Evolutionary conservation across 2,113 vertebrate genomes (phyloP).

Genomic region (Poeciliopsis retropinna): DNA sequence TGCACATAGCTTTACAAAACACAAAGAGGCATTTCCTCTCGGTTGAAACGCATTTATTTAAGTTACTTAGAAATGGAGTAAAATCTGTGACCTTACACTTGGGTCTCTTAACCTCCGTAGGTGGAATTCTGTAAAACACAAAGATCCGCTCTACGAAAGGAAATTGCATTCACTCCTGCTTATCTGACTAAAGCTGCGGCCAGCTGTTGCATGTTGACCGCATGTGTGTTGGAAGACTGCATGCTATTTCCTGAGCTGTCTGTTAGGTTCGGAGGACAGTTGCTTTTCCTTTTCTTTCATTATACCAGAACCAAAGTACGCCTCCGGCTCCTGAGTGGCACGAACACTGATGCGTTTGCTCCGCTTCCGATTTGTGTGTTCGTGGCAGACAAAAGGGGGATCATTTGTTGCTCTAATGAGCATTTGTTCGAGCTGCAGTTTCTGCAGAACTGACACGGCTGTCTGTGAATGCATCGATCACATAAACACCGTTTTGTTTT

Average conservation of each 20-base stretch:
- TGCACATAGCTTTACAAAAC: neutral
- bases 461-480: constrained; percentile 4
- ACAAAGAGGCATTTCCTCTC: neutral
- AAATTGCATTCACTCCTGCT: constrained; percentile 56
- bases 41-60: no score
- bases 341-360: neutral
- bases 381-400: neutral
- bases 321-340: constrained; percentile 32
- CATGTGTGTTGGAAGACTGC: constrained; percentile 42
- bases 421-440: constrained; percentile 11
- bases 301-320: constrained; percentile 34
- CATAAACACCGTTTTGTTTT: constrained; percentile 12
- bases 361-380: constrained; percentile 2
- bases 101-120: neutral
- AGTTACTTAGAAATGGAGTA: neutral
- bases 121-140: constrained; percentile 19
- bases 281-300: constrained; percentile 37
- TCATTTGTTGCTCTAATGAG: constrained; percentile 7
- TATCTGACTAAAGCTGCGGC: constrained; percentile 48
- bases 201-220: constrained; percentile 67
- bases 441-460: constrained; percentile 5
- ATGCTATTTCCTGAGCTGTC: constrained; percentile 67
- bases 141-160: constrained; percentile 26
- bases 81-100: neutral
- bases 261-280: constrained; percentile 58